These are phyloP conservation scores for Abrostola triplasia DNA, from an alignment of 2,888 invertebrate genomes.

Conservation along the genomic window DNA sequence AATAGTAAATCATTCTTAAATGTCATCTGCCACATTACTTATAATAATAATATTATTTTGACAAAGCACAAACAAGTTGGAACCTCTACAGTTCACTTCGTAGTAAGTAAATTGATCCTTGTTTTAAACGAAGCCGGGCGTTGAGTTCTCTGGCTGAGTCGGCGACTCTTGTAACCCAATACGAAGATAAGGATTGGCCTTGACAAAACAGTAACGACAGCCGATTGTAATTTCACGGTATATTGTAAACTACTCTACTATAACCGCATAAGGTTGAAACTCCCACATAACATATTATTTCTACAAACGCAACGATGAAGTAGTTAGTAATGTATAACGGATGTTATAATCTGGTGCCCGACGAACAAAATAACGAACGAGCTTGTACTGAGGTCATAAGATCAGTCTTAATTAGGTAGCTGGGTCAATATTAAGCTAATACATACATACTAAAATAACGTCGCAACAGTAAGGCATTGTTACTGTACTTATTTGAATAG, in stretches of 20 bases:
- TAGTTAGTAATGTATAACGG: conserved; percentile 67
- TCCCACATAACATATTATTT: conserved; percentile 12
- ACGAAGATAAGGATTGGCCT: conserved; percentile 77
- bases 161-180: conserved; percentile 79
- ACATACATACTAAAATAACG: conserved; percentile 23
- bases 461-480: conserved; percentile 26
- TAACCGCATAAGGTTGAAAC: conserved; percentile 30
- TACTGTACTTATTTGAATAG: conserved; percentile 15
- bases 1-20: too few relatives aligned
- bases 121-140: conserved; percentile 53
- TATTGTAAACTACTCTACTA: conserved; percentile 38
- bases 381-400: conserved; percentile 62
- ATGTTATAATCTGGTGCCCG: conserved; percentile 74
- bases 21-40: background rate
- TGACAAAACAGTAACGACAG: conserved; percentile 63
- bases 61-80: conserved; percentile 27
- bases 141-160: conserved; percentile 69
- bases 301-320: conserved; percentile 37
- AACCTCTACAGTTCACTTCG: conserved; percentile 44
- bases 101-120: conserved; percentile 67
- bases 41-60: conserved; percentile 19
- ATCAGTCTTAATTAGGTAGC: conserved; percentile 57
- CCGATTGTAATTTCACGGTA: conserved; percentile 44
- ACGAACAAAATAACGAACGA: conserved; percentile 67
- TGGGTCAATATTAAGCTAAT: conserved; percentile 45